A percentile compares a stretch with the other conserved stretches of the same genome.
Evolutionary conservation across 2,113 vertebrate species (phyloP).

Genomic region (Amblyornis subalaris): DNA sequence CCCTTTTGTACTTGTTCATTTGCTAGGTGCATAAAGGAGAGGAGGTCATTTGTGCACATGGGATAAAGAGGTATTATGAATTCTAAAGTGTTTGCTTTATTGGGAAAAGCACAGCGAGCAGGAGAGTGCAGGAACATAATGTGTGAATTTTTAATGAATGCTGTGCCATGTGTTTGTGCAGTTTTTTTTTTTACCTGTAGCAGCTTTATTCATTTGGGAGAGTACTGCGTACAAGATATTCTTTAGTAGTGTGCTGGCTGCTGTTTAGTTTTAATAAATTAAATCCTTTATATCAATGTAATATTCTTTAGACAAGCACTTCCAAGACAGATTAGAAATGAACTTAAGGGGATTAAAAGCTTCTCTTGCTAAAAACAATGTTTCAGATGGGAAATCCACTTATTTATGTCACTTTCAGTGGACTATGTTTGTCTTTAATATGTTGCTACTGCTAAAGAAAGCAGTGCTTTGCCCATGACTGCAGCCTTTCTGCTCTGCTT

Average conservation of each 20-base stretch:
- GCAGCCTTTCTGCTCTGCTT: slow-evolving; percentile 33
- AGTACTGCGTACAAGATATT: slow-evolving; percentile 48
- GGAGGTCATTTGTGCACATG: slow-evolving; percentile 56
- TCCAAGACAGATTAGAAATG: slow-evolving; percentile 79
- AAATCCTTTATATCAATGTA: slow-evolving; percentile 78
- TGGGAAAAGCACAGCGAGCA: slow-evolving; percentile 37
- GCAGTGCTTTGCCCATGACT: slow-evolving; percentile 16
- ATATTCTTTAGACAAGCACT: slow-evolving; percentile 77
- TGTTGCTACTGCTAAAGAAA: slow-evolving; percentile 54
- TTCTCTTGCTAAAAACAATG: slow-evolving; percentile 79
- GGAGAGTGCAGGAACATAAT: slow-evolving; percentile 31
- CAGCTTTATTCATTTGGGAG: slow-evolving; percentile 66
- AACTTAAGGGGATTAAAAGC: slow-evolving; percentile 83
- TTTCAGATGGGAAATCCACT: slow-evolving; percentile 79
- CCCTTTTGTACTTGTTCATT: slow-evolving; percentile 63
- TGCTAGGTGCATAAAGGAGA: slow-evolving; percentile 59
- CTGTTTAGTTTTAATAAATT: slow-evolving; percentile 76
- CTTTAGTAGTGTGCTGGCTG: slow-evolving; percentile 53
- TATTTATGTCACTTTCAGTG: slow-evolving; percentile 79
- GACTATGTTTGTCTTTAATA: slow-evolving; percentile 72
- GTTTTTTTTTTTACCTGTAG: slow-evolving; percentile 48
- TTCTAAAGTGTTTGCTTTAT: slow-evolving; percentile 68
- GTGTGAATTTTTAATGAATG: slow-evolving; percentile 66
- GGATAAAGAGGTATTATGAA: slow-evolving; percentile 67
- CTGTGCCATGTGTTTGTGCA: slow-evolving; percentile 30